Evolutionary conservation across 1,140 invertebrate genomes (phyloP).

Genomic region (Babylonia areolata): DNA sequence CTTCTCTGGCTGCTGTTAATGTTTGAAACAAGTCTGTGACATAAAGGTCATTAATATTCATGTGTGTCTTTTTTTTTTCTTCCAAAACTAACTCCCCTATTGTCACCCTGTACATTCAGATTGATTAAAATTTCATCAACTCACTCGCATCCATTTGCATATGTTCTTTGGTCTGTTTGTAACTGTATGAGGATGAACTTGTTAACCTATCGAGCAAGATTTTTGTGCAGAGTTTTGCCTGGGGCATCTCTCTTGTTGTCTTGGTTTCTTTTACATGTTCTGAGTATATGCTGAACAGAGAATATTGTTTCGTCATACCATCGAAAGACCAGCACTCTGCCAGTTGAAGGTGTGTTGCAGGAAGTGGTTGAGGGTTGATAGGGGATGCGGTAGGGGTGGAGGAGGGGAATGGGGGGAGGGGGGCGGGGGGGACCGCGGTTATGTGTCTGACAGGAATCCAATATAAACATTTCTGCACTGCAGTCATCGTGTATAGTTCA

Average conservation of each 20-base stretch:
- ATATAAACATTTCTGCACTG: too few relatives aligned
- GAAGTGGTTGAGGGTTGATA: too few relatives aligned
- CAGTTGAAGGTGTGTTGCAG: too few relatives aligned
- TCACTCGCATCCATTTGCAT: not conserved
- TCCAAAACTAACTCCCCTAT: not conserved
- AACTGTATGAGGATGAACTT: not conserved
- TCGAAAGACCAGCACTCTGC: too few relatives aligned
- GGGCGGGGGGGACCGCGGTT: too few relatives aligned
- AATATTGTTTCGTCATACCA: too few relatives aligned
- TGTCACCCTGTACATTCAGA: not conserved
- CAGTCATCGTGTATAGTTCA: too few relatives aligned
- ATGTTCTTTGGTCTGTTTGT: not conserved
- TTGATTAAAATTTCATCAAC: slow-evolving; percentile 5
- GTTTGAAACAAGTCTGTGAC: not conserved
- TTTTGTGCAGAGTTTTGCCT: not conserved
- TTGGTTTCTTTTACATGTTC: too few relatives aligned
- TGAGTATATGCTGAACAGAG: too few relatives aligned
- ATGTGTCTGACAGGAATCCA: too few relatives aligned
- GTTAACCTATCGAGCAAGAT: not conserved
- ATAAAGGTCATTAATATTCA: not conserved
- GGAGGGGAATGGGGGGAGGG: too few relatives aligned
- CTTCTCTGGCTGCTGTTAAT: not conserved
- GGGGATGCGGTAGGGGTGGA: too few relatives aligned
- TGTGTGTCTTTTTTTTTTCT: not conserved
- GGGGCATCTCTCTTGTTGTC: not conserved